phyloP scores from a whole-genome alignment of 2,888 invertebrate genomes.

The Oxytorus armatus region DNA sequence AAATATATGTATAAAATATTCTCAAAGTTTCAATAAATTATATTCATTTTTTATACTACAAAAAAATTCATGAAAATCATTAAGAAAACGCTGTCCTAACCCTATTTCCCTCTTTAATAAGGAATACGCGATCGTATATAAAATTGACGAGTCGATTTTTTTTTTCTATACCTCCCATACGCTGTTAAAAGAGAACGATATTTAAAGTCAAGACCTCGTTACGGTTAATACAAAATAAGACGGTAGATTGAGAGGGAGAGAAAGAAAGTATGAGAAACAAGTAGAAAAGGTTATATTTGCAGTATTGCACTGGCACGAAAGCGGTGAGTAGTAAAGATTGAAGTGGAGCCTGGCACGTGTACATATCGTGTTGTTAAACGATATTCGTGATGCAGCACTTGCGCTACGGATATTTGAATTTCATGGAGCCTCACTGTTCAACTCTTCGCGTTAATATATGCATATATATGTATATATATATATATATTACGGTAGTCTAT shows the following conservation, averaged over 20 bases:
- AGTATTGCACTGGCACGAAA: slow-evolving; percentile 51
- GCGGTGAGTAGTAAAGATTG: slow-evolving; percentile 51
- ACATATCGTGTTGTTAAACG: slow-evolving; percentile 63
- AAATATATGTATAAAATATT: too few relatives aligned
- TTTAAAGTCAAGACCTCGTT: slow-evolving; percentile 34
- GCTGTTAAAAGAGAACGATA: slow-evolving; percentile 17
- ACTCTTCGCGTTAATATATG: slow-evolving; percentile 37
- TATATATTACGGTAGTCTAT: slow-evolving; percentile 4
- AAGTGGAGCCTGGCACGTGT: slow-evolving; percentile 61
- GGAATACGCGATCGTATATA: not conserved
- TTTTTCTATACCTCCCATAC: slow-evolving; percentile 14
- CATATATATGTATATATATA: not conserved
- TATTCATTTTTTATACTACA: too few relatives aligned
- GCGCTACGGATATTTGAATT: slow-evolving; percentile 64
- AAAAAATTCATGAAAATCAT: too few relatives aligned
- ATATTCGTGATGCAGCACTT: slow-evolving; percentile 65
- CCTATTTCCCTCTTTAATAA: not conserved
- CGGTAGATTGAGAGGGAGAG: not conserved
- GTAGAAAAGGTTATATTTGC: slow-evolving; percentile 43
- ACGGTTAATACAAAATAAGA: slow-evolving; percentile 16
- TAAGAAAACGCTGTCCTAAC: too few relatives aligned
- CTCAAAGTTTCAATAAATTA: too few relatives aligned
- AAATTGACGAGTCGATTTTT: not conserved
- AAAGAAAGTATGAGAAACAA: not conserved
- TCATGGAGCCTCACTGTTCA: slow-evolving; percentile 60